Evolutionary conservation across 2,113 vertebrate genomes (phyloP), one percentile per base, ranked within the genome.

Genomic region (Perccottus glenii): DNA sequence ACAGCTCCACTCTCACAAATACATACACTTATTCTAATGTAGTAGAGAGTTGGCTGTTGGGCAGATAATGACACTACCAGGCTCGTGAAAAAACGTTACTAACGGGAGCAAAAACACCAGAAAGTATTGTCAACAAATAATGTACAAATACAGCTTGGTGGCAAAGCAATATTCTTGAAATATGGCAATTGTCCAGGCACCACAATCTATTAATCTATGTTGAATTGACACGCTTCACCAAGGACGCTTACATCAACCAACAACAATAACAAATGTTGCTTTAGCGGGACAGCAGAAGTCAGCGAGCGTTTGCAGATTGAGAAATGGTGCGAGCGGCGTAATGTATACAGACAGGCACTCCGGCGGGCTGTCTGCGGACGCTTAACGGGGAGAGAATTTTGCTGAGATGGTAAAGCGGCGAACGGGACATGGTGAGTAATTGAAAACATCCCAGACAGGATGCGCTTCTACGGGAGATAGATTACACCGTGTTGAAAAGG

Each of bases 371-470:
- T n/a, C n/a, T n/a, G n/a, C n/a, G n/a, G n/a, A n/a, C n/a, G n/a
- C n/a, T n/a, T n/a, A n/a, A n/a, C n/a, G n/a, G n/a, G n/a, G n/a
- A n/a, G n/a, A 60, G 67, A 45, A 66, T 81, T 70, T 75, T 33
- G 73, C 83, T 80, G 82, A 81, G 76, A 78, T 11, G 47, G 65
- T 73, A 47, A 80, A 81, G 73, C 63, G 57, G 57, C 61, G 73
- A 76, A 73, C 64, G 6, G 59, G n/a, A n/a, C n/a, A n/a, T n/a
- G n/a, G n/a, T 82, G 87, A 87, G 87, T 88, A 86, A 89, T 81
- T 85, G 85, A 88, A 90, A 86, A 86, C 78, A 82, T 77, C 75
- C 80, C 67, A 75, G 85, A 81, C 78, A 87, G 87, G 85, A 88
- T 85, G 85, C 60, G 83, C 67, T 77, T 83, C 69, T 74, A 75